Evolutionary conservation across 37 sponge, comb jelly and placozoan species (phyloP).

Genomic region (Hormiphora californensis): DNA sequence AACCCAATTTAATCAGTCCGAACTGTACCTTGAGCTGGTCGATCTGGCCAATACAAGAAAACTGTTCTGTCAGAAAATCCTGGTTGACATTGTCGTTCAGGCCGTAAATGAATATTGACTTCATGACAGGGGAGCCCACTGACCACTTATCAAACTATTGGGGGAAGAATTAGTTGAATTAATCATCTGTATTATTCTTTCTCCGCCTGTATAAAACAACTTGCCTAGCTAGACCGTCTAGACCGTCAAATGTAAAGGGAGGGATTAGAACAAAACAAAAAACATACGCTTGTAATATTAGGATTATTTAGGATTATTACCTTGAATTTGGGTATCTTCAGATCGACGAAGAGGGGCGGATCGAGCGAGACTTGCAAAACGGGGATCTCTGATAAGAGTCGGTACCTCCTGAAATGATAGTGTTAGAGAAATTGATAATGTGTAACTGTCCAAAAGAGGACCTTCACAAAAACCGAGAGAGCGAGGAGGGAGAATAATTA

Average conservation of each 20-base stretch:
- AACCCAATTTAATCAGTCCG: no score
- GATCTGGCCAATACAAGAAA: not conserved
- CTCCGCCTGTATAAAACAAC: not conserved
- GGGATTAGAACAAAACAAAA: not conserved
- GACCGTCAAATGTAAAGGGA: not conserved
- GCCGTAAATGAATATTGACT: conserved; percentile 76
- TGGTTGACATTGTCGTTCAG: conserved; percentile 65
- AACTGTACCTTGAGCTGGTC: conserved; percentile 47
- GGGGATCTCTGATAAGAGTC: conserved; percentile 13
- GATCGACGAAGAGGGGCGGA: not conserved
- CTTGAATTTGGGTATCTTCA: conserved; percentile 41
- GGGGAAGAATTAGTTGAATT: not conserved
- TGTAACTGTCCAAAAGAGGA: not conserved
- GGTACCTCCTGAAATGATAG: conserved; percentile 39
- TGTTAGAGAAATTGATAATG: not conserved
- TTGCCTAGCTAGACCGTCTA: not conserved
- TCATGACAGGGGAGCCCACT: conserved; percentile 65
- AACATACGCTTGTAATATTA: not conserved
- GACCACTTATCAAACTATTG: conserved; percentile 85
- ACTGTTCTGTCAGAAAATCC: conserved; percentile 45
- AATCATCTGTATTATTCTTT: not conserved
- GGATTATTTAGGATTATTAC: not conserved
- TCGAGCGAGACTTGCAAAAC: not conserved
- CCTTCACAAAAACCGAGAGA: not conserved
- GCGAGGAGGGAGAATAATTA: not conserved